A percentile compares a stretch with the other conserved stretches of the same genome.
phyloP scores from a whole-genome alignment of 2,797 vertebrate genomes.

The Mormyrops boulengeri region DNA sequence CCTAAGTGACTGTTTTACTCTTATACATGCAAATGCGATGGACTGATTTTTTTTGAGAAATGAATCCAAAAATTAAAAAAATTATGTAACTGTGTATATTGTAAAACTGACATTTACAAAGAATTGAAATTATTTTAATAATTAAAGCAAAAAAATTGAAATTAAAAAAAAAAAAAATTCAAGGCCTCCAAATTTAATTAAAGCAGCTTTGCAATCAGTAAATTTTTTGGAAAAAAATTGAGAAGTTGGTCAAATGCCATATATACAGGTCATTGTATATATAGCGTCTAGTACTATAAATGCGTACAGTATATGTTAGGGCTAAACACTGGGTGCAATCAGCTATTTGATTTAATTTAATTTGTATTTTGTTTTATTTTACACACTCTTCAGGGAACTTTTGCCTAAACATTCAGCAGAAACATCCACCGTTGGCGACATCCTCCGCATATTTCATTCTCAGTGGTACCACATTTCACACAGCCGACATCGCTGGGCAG shows the following conservation, averaged over 20 bases:
- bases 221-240: slow-evolving; percentile 69
- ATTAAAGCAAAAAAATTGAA: slow-evolving; percentile 82
- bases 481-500: neutral
- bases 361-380: neutral
- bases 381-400: slow-evolving; percentile 24
- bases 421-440: neutral
- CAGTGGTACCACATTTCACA: neutral
- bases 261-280: slow-evolving; percentile 72
- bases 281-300: slow-evolving; percentile 61
- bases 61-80: slow-evolving; percentile 57
- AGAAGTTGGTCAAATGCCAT: slow-evolving; percentile 82
- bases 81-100: slow-evolving; percentile 83
- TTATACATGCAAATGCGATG: slow-evolving; percentile 66
- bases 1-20: slow-evolving; percentile 64
- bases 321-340: slow-evolving; percentile 8
- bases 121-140: slow-evolving; percentile 94
- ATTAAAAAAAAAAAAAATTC: slow-evolving; percentile 61
- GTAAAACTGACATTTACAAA: slow-evolving; percentile 88
- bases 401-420: slow-evolving; percentile 16
- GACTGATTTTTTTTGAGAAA: slow-evolving; percentile 53
- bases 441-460: neutral
- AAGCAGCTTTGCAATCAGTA: slow-evolving; percentile 69
- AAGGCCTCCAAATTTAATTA: slow-evolving; percentile 66
- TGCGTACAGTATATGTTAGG: slow-evolving; percentile 50
- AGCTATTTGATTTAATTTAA: slow-evolving; percentile 24